Evolutionary conservation across 2,888 invertebrate species (phyloP).

Genomic region (Cryptus viduatorius): DNA sequence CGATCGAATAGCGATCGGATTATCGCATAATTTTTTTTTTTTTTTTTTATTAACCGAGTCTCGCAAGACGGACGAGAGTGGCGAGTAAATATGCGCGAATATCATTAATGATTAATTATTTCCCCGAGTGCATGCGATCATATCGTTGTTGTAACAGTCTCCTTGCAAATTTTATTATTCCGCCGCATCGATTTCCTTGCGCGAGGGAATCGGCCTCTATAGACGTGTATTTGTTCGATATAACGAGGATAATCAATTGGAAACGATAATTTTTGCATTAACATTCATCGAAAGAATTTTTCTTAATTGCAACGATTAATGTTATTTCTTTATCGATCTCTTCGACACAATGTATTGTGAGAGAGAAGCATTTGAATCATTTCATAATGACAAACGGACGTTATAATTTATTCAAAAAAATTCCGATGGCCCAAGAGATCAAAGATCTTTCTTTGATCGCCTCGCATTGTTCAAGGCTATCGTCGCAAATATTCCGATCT

Average conservation of each 20-base stretch:
- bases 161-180: conserved; percentile 3
- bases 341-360: background rate
- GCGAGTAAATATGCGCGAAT: background rate
- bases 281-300: background rate
- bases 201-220: background rate
- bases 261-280: background rate
- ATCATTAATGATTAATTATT: conserved; percentile 25
- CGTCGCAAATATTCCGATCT: conserved; percentile 8
- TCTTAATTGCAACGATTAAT: background rate
- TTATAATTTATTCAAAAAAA: conserved; percentile 5
- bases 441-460: background rate
- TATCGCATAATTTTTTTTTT: background rate
- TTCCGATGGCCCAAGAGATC: background rate
- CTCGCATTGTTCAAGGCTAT: background rate
- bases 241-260: background rate
- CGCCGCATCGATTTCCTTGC: background rate
- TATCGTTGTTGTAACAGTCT: background rate
- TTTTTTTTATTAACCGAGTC: background rate
- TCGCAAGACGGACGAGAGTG: background rate
- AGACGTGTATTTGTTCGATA: background rate
- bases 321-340: background rate
- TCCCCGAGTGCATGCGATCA: background rate
- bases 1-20: background rate
- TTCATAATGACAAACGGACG: background rate
- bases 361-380: background rate